These are phyloP conservation scores for Mus pahari DNA, from an alignment of 2,113 vertebrate genomes.

Conservation along the genomic window DNA sequence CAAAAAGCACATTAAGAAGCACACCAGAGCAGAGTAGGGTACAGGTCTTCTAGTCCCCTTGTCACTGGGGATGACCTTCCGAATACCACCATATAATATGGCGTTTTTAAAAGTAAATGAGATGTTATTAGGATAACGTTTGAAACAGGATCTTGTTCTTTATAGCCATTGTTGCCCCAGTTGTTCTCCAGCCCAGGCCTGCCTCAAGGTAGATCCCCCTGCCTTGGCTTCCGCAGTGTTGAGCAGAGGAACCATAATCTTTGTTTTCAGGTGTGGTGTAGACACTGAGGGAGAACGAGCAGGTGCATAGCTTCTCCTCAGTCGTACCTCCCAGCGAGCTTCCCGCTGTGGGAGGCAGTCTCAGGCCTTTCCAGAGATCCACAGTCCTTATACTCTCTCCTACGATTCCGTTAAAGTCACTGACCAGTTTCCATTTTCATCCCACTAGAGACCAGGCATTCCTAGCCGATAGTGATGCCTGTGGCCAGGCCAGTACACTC, in stretches of 20 bases:
- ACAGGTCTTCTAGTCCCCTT: not conserved
- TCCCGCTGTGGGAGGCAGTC: not conserved
- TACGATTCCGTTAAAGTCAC: not conserved
- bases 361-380: not conserved
- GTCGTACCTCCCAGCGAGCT: not conserved
- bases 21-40: not conserved
- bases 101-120: not conserved
- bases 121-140: too few relatives aligned
- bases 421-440: not conserved
- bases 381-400: not conserved
- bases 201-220: not conserved
- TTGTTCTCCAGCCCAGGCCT: not conserved
- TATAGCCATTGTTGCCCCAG: not conserved
- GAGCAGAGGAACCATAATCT: not conserved
- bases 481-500: not conserved
- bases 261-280: not conserved
- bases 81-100: not conserved
- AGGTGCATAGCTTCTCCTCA: not conserved
- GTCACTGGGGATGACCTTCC: not conserved
- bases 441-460: not conserved
- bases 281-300: not conserved
- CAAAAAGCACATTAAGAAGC: not conserved
- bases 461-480: not conserved
- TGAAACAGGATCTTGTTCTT: not conserved
- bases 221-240: not conserved